Evolutionary conservation across 2,113 vertebrate species (phyloP).

Genomic region (Mobula hypostoma): DNA sequence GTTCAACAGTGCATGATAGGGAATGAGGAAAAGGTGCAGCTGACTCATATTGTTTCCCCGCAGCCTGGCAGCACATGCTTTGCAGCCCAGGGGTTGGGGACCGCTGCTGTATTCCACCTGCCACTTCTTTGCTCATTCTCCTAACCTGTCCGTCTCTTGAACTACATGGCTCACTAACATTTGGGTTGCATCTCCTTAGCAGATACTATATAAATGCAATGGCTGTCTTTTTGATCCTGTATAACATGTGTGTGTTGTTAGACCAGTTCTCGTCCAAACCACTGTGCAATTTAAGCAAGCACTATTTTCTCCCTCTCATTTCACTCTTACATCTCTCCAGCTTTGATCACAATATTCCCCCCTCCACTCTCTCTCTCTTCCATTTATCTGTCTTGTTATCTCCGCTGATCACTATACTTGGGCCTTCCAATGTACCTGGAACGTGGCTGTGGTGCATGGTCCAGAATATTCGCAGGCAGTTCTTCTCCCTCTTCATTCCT

Average conservation of each 20-base stretch:
- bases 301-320: neutral
- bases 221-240: neutral
- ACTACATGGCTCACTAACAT: neutral
- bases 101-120: too few relatives aligned
- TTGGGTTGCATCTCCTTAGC: neutral
- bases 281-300: too few relatives aligned
- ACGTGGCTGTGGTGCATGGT: slow-evolving; percentile 54
- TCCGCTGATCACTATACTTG: neutral
- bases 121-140: too few relatives aligned
- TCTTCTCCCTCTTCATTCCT: slow-evolving; percentile 72
- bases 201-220: neutral
- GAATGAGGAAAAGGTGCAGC: too few relatives aligned
- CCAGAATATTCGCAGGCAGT: slow-evolving; percentile 80
- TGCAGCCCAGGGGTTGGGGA: too few relatives aligned
- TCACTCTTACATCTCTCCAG: neutral
- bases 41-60: too few relatives aligned
- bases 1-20: too few relatives aligned
- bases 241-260: neutral
- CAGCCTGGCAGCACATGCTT: too few relatives aligned
- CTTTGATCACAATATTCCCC: neutral
- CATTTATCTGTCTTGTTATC: neutral
- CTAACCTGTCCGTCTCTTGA: neutral
- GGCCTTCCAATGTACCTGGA: neutral
- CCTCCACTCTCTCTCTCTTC: neutral
- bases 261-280: too few relatives aligned